Evolutionary conservation across 2,888 invertebrate genomes (phyloP).

Genomic region (Caenorhabditis virilis): DNA sequence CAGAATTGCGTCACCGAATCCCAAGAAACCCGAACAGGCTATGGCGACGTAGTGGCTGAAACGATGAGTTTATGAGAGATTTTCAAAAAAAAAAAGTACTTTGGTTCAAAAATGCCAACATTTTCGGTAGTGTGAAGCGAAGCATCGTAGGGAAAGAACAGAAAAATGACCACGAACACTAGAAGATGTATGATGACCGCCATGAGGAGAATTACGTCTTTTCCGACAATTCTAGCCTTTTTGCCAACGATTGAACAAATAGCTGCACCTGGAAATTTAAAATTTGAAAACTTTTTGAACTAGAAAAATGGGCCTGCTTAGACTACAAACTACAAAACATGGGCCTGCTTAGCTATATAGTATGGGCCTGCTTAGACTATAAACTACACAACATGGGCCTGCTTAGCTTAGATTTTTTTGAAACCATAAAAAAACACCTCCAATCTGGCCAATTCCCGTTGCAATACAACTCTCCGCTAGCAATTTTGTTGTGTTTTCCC

Average conservation of each 20-base stretch:
- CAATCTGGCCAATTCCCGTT: slow-evolving; percentile 32
- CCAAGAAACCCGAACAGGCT: slow-evolving; percentile 21
- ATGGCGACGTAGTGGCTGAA: slow-evolving; percentile 25
- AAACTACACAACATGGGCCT: no score
- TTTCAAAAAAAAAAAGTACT: no score
- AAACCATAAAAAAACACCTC: no score
- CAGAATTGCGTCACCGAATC: slow-evolving; percentile 33
- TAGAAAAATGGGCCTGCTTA: no score
- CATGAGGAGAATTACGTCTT: slow-evolving; percentile 19
- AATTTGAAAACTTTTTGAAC: no score
- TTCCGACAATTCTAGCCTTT: slow-evolving; percentile 15
- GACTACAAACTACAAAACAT: no score
- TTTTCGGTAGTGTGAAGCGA: slow-evolving; percentile 22
- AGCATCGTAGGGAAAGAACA: slow-evolving; percentile 29
- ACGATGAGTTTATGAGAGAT: no score
- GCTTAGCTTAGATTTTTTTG: no score
- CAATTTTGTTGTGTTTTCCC: slow-evolving; percentile 25
- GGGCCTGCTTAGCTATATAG: no score
- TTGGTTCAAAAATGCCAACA: slow-evolving; percentile 19
- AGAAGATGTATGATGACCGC: slow-evolving; percentile 13
- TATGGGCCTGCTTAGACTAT: no score
- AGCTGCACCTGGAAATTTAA: slow-evolving; percentile 14
- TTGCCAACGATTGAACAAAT: slow-evolving; percentile 21
- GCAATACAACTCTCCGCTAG: slow-evolving; percentile 26
- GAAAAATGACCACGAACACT: slow-evolving; percentile 13